Evolutionary conservation across 2,113 vertebrate species (phyloP).

Genomic region (Melanerpes formicivorus): DNA sequence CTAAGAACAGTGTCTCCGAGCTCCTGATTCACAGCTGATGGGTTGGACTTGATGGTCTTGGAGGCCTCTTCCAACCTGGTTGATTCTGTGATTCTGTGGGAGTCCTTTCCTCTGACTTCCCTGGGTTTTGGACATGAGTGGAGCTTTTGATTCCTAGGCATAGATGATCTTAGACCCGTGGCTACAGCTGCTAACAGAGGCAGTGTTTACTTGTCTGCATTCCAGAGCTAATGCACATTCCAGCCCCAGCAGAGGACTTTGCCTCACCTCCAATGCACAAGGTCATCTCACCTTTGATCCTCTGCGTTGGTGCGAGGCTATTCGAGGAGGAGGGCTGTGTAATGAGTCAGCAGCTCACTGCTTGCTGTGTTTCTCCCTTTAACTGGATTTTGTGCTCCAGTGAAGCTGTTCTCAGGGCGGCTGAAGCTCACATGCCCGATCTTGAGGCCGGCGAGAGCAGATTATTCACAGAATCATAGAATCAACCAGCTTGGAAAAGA

Average conservation of each 20-base stretch:
- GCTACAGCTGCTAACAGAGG: background rate
- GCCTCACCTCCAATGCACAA: background rate
- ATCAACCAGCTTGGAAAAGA: too few species aligned
- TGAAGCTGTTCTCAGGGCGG: background rate
- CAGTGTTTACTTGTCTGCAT: constrained; percentile 53
- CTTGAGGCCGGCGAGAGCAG: background rate
- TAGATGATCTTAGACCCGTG: background rate
- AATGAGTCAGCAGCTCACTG: constrained; percentile 11
- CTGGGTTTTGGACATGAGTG: background rate
- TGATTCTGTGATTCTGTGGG: background rate
- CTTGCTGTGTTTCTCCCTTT: background rate
- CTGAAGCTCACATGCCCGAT: background rate
- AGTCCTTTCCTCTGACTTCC: background rate
- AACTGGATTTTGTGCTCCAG: constrained; percentile 29
- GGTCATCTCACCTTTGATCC: constrained; percentile 56
- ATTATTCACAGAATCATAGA: background rate
- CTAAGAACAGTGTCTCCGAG: background rate
- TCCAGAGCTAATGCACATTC: constrained; percentile 61
- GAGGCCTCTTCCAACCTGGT: too few species aligned
- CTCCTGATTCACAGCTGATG: background rate
- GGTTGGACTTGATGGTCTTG: too few species aligned
- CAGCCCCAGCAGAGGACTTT: background rate
- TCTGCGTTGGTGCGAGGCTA: background rate
- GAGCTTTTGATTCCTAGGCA: background rate
- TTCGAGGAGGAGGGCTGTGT: background rate